phyloP scores from a whole-genome alignment of 1,140 invertebrate genomes.

The Nomia melanderi region DNA sequence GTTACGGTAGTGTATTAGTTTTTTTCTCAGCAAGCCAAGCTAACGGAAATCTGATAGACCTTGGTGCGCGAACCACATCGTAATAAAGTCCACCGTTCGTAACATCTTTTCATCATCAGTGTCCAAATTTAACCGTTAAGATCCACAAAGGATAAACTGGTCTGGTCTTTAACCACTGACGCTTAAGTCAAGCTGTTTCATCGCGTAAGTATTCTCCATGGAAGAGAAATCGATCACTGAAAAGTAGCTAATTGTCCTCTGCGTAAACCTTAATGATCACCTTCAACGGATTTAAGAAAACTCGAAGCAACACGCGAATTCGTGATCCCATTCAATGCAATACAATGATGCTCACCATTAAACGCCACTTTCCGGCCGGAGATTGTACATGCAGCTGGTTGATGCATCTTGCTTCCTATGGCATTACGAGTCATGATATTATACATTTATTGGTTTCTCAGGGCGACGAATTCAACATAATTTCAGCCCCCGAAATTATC shows the following conservation, averaged over 20 bases:
- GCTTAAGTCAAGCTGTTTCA: too few species aligned
- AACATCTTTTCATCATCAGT: too few species aligned
- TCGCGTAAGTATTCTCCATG: neutral
- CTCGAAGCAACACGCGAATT: neutral
- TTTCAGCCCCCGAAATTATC: neutral
- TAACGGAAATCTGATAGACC: too few species aligned
- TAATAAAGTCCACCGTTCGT: too few species aligned
- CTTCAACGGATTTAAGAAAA: neutral
- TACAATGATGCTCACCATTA: constrained; percentile 28
- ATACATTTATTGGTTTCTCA: neutral
- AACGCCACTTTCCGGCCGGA: neutral
- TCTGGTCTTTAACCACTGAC: too few species aligned
- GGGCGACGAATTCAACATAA: constrained; percentile 18
- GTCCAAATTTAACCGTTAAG: too few species aligned
- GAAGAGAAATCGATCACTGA: neutral
- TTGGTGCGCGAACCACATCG: too few species aligned
- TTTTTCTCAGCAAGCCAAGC: too few species aligned
- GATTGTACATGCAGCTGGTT: neutral
- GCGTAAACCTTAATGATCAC: neutral
- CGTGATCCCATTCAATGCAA: neutral
- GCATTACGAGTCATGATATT: constrained; percentile 23
- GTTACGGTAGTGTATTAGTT: too few species aligned
- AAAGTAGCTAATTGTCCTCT: neutral
- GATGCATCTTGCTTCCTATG: neutral
- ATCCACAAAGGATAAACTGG: too few species aligned